phyloP scores from a whole-genome alignment of 2,113 vertebrate species.

The Epinephelus cyanopodus region DNA sequence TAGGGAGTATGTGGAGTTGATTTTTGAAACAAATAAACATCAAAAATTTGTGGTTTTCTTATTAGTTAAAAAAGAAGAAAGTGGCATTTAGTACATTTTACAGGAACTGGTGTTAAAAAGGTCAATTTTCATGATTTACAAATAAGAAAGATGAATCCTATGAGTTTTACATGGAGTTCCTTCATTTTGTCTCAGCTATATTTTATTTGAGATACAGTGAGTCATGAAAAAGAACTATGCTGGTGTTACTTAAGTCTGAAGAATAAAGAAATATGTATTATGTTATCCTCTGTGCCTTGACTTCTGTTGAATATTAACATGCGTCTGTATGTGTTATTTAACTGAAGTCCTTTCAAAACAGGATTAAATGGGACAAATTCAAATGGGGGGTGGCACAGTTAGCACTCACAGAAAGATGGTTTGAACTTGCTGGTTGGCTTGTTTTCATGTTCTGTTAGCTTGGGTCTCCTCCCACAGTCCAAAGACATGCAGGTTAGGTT shows the following conservation, averaged over 20 bases:
- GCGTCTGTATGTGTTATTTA: not conserved
- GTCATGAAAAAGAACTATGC: not conserved
- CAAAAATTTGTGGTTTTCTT: not conserved
- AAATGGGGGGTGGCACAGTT: too few relatives aligned
- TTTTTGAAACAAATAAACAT: not conserved
- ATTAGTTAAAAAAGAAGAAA: not conserved
- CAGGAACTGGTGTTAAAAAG: not conserved
- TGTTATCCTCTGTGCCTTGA: not conserved
- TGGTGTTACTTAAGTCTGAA: not conserved
- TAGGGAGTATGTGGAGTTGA: not conserved
- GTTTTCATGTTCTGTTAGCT: too few relatives aligned
- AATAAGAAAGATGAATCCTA: not conserved
- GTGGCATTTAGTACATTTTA: not conserved
- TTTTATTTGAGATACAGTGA: not conserved
- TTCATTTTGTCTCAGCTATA: not conserved
- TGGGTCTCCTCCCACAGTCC: too few relatives aligned
- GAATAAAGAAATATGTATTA: not conserved
- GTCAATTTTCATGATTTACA: not conserved
- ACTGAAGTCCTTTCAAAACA: not conserved
- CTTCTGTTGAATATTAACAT: constrained; percentile 17
- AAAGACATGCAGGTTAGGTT: too few relatives aligned
- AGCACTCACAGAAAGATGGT: too few relatives aligned
- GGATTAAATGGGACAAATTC: not conserved
- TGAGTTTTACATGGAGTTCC: not conserved
- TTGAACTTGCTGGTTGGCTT: too few relatives aligned